Conservation (phyloP, 2,113 vertebrate species). For the Caretta caretta region DNA sequence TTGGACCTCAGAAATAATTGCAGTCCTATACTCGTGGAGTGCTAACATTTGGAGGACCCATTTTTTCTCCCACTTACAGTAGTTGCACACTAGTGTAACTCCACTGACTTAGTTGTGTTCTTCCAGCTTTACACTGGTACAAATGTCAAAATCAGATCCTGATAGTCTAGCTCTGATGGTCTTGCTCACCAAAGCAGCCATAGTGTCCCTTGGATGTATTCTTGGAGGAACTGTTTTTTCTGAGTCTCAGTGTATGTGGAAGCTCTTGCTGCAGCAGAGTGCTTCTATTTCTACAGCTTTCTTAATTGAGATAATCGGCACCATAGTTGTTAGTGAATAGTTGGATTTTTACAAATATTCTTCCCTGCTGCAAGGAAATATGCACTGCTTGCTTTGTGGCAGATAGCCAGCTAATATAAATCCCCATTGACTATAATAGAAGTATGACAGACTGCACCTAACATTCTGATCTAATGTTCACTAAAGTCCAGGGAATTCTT, state of each 20-base stretch:
- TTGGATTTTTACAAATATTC: not conserved
- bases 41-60: too few species aligned
- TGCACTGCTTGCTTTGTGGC: not conserved
- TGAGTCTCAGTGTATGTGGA: not conserved
- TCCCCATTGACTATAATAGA: not conserved
- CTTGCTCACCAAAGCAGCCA: not conserved
- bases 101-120: not conserved
- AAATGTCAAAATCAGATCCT: not conserved
- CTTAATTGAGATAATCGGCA: not conserved
- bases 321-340: not conserved
- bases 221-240: not conserved
- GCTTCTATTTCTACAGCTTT: not conserved
- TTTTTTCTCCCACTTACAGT: not conserved
- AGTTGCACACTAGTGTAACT: not conserved
- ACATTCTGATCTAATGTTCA: not conserved
- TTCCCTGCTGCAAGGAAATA: not conserved
- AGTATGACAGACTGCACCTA: not conserved
- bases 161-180: not conserved
- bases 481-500: not conserved
- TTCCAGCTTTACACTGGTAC: not conserved
- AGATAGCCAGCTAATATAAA: not conserved
- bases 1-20: not conserved
- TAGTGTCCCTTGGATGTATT: not conserved
- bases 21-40: not conserved
- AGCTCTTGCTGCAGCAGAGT: not conserved